Base-by-base conservation (phyloP, 2,888 invertebrate species). In the Tetragonula carbonaria region DNA sequence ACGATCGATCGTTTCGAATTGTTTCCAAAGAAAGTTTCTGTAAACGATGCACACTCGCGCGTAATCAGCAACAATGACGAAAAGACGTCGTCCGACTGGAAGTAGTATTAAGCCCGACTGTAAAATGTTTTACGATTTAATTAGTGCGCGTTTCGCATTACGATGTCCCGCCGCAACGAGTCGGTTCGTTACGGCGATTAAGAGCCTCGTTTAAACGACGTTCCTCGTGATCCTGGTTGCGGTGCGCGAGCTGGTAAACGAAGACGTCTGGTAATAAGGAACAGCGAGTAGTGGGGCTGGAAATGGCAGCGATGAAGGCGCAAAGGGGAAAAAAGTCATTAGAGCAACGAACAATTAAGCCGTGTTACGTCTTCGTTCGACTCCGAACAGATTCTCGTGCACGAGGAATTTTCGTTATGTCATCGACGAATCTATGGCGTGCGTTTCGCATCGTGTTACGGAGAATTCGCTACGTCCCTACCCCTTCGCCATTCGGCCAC, bases 391-490 rank as follows among this genome's bases (percentile, higher is more conserved):
- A 85, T 75, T 75, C 70, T 66, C 59, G n/a, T 6, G 38, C 23
- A 53, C 33, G 63, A 62, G 67, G 85, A 81, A 85, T 85, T 80
- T 38, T 65, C 38, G 74, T 85, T 85, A 80, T 82, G 66, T 82
- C 82, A 81, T 81, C 78, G 73, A 75, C 62, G 62, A 84, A 82
- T 70, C 66, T 23, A 73, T 72, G 71, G 71, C 65, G 71, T 74
- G 57, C 78, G 8, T 45, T 45, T 57, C 53, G 53, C 23, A 78
- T 87, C 66, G 75, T 63, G 50, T 73, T 74, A 74, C 59, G n/a
- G n/a, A 62, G 28, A 50, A 28, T 4, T 38, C 11, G 45, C 55
- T 13, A n/a, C 53, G 21, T 45, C 45, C 18, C 55, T n/a, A 4
- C 59, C 23, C 33, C 23, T 28, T 28, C 1, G 55, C 11, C 53